Evolutionary conservation across 2,797 vertebrate species (phyloP).

Genomic region (Phoebastria nigripes): DNA sequence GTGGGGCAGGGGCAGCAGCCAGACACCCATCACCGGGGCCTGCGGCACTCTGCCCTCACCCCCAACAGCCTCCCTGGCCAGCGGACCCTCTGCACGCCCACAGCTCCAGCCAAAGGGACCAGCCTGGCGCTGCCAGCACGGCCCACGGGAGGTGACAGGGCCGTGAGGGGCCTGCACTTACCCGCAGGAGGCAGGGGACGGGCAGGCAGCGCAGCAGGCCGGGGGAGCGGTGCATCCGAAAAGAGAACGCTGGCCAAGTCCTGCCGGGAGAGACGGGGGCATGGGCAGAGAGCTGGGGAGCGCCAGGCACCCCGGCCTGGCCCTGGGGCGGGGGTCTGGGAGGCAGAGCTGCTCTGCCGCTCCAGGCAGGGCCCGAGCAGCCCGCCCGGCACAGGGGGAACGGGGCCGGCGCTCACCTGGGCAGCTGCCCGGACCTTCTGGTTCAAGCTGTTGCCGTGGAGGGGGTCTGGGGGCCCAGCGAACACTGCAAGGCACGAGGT

Average conservation of each 20-base stretch:
- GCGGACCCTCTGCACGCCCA: background rate
- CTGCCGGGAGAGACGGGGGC: background rate
- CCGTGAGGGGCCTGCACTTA: background rate
- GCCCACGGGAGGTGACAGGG: rapidly evolving
- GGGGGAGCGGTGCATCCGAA: constrained; percentile 74
- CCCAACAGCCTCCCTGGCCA: background rate
- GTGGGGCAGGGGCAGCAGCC: background rate
- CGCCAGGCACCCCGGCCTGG: rapidly evolving
- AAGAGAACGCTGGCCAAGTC: constrained; percentile 87
- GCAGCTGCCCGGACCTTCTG: constrained; percentile 88
- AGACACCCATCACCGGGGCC: too few relatives aligned
- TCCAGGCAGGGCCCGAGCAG: rapidly evolving
- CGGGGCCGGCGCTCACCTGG: constrained; percentile 74
- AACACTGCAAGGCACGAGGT: constrained; percentile 73
- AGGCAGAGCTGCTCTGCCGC: background rate
- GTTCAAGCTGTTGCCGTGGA: constrained; percentile 88
- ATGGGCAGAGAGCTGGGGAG: background rate
- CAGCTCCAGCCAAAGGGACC: rapidly evolving
- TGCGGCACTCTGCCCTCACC: background rate
- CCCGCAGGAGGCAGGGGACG: constrained; percentile 44
- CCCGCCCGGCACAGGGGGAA: rapidly evolving
- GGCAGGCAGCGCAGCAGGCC: background rate
- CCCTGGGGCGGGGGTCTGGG: rapidly evolving
- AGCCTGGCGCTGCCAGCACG: rapidly evolving
- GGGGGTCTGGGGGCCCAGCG: constrained; percentile 87